phyloP scores from a whole-genome alignment of 2,113 vertebrate species.

The Bombycilla garrulus region DNA sequence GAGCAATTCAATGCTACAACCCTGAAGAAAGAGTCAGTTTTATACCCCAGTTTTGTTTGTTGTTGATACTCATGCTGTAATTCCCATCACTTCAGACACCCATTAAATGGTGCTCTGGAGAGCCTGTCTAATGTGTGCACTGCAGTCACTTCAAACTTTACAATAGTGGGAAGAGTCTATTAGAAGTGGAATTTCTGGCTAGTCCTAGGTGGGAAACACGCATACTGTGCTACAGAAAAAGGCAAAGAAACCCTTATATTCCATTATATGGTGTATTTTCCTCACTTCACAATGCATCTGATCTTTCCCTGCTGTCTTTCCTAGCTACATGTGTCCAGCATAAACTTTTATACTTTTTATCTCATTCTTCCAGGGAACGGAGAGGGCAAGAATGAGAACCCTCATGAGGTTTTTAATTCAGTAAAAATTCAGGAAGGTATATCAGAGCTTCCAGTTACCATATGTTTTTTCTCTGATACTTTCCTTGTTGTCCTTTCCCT shows the following conservation, averaged over 20 bases:
- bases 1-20: background rate
- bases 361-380: background rate
- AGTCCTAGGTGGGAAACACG: background rate
- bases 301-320: background rate
- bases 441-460: background rate
- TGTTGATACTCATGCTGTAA: background rate
- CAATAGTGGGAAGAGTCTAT: background rate
- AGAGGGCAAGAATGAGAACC: background rate
- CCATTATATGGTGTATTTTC: background rate
- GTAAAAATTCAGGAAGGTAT: background rate
- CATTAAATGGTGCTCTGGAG: background rate
- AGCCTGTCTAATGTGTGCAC: background rate
- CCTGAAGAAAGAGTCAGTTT: background rate
- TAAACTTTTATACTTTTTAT: background rate
- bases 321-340: fast-evolving
- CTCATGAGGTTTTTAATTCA: background rate
- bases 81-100: background rate
- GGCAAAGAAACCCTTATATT: background rate
- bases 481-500: background rate
- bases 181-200: background rate
- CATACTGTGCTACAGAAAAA: background rate
- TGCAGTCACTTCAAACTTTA: background rate
- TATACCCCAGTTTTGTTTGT: background rate
- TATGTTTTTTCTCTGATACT: background rate
- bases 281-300: background rate